A percentile compares a stretch with the other conserved stretches of the same genome.
Evolutionary conservation across 2,113 vertebrate genomes (phyloP).

Genomic region (Sinocyclocheilus anshuiensis): DNA sequence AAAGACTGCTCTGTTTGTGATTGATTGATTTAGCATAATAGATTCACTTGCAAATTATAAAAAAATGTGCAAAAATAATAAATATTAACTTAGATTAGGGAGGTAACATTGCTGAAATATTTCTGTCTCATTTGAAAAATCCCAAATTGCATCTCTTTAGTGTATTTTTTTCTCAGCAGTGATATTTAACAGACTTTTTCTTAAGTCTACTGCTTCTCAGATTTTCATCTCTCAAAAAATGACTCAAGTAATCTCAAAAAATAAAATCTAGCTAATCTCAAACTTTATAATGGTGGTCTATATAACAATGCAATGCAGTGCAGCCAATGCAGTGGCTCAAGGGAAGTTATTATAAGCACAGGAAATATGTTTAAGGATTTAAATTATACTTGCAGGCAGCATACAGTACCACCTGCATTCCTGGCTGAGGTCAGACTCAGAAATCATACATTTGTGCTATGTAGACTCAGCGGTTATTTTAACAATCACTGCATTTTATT

Average conservation of each 20-base stretch:
- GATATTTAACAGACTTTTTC: too few species aligned
- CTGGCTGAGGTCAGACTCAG: conserved; percentile 10
- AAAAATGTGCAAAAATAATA: not conserved
- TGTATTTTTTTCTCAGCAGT: too few species aligned
- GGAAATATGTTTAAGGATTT: not conserved
- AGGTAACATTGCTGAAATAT: not conserved
- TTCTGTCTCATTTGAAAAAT: too few species aligned
- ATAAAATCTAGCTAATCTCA: not conserved
- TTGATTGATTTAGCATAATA: not conserved
- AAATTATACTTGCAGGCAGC: not conserved
- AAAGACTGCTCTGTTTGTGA: not conserved
- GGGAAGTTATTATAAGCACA: not conserved
- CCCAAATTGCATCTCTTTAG: too few species aligned
- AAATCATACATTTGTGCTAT: not conserved
- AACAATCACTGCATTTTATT: not conserved
- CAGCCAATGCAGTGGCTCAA: not conserved
- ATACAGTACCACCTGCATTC: conserved; percentile 10
- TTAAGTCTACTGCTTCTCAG: too few species aligned
- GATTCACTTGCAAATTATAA: not conserved
- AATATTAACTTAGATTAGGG: not conserved
- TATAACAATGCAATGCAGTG: too few species aligned
- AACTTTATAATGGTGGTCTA: not conserved
- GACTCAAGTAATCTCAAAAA: too few species aligned
- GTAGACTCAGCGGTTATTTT: conserved; percentile 16
- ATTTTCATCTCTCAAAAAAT: too few species aligned